Conservation (phyloP, 2,888 invertebrate species). For the Cyaniris semiargus region DNA sequence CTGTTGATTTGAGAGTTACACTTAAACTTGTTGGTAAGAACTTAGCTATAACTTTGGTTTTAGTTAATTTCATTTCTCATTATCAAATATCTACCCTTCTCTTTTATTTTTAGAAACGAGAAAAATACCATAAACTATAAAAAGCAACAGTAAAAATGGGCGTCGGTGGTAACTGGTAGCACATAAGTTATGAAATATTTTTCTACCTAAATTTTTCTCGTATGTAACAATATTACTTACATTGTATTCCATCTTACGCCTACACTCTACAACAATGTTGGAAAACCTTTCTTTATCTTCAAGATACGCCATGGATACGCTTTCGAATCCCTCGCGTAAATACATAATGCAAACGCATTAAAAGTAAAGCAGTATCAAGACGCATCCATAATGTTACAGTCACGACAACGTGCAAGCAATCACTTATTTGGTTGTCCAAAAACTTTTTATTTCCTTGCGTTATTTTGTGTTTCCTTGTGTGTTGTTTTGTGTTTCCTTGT, state of each 20-base stretch:
- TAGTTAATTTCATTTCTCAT: too few species aligned
- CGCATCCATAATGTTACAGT: conserved; percentile 19
- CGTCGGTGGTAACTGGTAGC: too few species aligned
- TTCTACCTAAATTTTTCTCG: too few species aligned
- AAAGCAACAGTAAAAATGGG: too few species aligned
- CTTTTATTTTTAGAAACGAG: too few species aligned
- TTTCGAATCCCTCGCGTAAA: background rate
- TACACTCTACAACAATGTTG: too few species aligned
- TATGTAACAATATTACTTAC: background rate
- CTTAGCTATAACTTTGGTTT: too few species aligned
- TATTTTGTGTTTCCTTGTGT: conserved; percentile 43
- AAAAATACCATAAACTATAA: too few species aligned
- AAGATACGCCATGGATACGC: background rate
- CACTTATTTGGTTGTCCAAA: conserved; percentile 55
- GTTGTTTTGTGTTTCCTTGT: conserved; percentile 34
- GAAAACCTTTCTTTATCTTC: background rate
- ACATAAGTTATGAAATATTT: too few species aligned
- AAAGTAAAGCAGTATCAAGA: background rate
- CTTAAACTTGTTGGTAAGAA: background rate
- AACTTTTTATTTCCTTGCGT: conserved; percentile 42
- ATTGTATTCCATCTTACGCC: background rate
- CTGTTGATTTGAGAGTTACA: background rate
- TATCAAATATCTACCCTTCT: too few species aligned
- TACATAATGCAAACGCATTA: conserved; percentile 25
- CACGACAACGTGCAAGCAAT: conserved; percentile 33